Base-by-base conservation (phyloP, 2,113 vertebrate genomes). In the Pteruthius melanotis region DNA sequence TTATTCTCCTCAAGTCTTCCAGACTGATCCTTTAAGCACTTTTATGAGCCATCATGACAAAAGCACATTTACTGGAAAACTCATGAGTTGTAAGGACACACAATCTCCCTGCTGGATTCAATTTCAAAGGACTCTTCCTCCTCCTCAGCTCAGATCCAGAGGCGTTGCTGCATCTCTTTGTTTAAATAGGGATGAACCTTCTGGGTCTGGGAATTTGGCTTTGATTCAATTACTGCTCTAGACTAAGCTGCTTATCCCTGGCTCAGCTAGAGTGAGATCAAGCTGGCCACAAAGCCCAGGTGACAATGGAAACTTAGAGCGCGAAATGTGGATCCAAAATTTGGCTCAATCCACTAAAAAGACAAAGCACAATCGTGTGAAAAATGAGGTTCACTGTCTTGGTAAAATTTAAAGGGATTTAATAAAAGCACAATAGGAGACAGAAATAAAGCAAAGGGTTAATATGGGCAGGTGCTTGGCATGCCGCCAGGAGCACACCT, bases 201-300 rank as follows among this genome's bases (percentile, higher is more conserved):
- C n/a, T n/a, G n/a, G n/a, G n/a, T n/a, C n/a, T n/a, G n/a, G n/a
- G n/a, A n/a, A n/a, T n/a, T n/a, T n/a, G n/a, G n/a, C n/a, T n/a
- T n/a, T n/a, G n/a, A n/a, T n/a, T 94, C 94, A 94, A 69, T 91
- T 78, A 61, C 76, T 65, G 71, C 91, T 72, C 12, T 75, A 45
- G 87, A 77, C 72, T 91, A 72, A 96, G 95, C 84, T 65, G 92
- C 87, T 96, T 72, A 77, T 27, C 83, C 11, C 0, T 53, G 33
- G 92, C 95, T 91, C 66, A 74, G 77, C 64, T n/a, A 49, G 6
- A 44, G 71, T 15, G 33, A 50, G 65, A 83, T 47, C 61, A 23
- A 37, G 59, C 83, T 56, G 83, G 27, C 83, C 89, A 80, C 70
- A 94, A 76, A 92, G 66, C 79, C 80, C 83, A 74, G 91, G 89